These are phyloP conservation scores for Sminthurinus aureus DNA, from an alignment of 2,888 invertebrate genomes.

Conservation along the genomic window DNA sequence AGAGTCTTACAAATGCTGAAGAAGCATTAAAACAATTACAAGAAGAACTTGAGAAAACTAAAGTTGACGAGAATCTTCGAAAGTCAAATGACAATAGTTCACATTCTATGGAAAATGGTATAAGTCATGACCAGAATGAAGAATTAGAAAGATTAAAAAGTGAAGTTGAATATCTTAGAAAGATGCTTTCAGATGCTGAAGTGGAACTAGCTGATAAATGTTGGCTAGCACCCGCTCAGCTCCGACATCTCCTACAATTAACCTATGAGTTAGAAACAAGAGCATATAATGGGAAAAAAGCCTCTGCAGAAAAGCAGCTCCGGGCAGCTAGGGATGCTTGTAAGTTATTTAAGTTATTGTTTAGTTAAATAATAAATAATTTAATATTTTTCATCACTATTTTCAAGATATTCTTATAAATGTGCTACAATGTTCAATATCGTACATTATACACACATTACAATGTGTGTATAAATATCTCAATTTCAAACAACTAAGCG, in stretches of 20 bases:
- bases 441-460: too few species aligned
- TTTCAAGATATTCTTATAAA: too few species aligned
- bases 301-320: constrained; percentile 81
- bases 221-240: constrained; percentile 84
- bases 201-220: constrained; percentile 87
- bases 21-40: constrained; percentile 79
- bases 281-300: constrained; percentile 82
- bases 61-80: constrained; percentile 68
- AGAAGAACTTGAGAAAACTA: constrained; percentile 79
- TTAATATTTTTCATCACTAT: too few species aligned
- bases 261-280: constrained; percentile 95
- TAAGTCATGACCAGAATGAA: constrained; percentile 31
- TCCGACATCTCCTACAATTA: constrained; percentile 93
- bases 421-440: too few species aligned
- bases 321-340: constrained; percentile 89
- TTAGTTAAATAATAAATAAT: too few species aligned
- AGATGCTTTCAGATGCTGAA: constrained; percentile 85
- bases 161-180: constrained; percentile 82
- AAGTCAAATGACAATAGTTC: constrained; percentile 64
- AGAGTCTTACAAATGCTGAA: constrained; percentile 87
- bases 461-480: too few species aligned
- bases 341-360: too few species aligned
- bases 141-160: constrained; percentile 73
- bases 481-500: too few species aligned
- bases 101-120: background rate